Evolutionary conservation across 2,113 vertebrate genomes (phyloP).

Genomic region (Prunella fulvescens): DNA sequence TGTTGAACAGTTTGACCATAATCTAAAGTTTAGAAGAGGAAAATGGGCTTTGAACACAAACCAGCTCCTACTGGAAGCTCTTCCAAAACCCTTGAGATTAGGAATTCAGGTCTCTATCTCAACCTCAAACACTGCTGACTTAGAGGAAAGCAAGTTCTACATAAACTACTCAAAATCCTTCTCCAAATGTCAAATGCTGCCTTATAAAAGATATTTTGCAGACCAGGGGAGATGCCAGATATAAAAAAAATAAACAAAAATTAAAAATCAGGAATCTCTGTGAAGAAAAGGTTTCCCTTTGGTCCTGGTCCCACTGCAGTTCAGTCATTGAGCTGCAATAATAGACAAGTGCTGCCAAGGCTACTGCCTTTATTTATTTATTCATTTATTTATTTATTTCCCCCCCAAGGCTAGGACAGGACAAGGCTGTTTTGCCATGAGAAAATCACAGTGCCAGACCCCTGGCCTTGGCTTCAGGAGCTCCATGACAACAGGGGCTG

Average conservation of each 20-base stretch:
- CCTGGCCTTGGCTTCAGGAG: neutral
- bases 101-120: neutral
- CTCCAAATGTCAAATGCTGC: neutral
- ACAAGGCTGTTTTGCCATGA: neutral
- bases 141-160: neutral
- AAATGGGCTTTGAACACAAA: neutral
- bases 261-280: neutral
- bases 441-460: neutral
- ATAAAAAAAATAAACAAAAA: neutral
- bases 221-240: neutral
- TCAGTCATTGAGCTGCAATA: neutral
- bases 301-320: neutral
- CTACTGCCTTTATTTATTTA: neutral
- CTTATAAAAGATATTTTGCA: neutral
- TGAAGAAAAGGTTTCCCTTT: slow-evolving; percentile 21
- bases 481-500: slow-evolving; percentile 49
- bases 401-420: slow-evolving; percentile 3
- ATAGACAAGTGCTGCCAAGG: slow-evolving; percentile 22
- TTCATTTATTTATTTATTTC: neutral
- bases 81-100: slow-evolving; percentile 26
- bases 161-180: neutral
- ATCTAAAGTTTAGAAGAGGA: neutral
- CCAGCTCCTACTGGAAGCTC: neutral
- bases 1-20: neutral
- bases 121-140: neutral